A percentile compares a stretch with the other conserved stretches of the same genome.
Conservation (phyloP, 2,888 invertebrate species). For the Spodoptera littoralis region DNA sequence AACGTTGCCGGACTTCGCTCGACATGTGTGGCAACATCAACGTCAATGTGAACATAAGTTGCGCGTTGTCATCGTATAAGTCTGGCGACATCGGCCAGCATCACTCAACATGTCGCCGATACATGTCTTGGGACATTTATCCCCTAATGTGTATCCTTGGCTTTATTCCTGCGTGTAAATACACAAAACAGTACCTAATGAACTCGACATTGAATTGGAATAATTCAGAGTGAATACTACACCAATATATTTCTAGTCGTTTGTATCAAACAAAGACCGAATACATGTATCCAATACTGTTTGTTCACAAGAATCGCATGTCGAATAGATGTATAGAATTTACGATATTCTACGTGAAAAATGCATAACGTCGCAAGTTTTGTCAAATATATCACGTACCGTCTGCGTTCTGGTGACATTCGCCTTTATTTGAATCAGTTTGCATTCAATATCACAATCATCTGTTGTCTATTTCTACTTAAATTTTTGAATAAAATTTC, state of each 20-base stretch:
- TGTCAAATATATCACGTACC: conserved; percentile 16
- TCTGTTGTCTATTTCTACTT: neutral
- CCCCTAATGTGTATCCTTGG: too few species aligned
- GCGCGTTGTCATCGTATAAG: too few species aligned
- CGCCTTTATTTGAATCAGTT: conserved; percentile 4
- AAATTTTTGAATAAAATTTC: neutral
- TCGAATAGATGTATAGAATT: neutral
- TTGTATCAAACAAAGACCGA: neutral
- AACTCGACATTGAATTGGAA: too few species aligned
- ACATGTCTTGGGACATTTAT: too few species aligned
- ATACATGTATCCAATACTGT: neutral
- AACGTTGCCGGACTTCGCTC: too few species aligned
- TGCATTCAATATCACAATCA: conserved; percentile 7
- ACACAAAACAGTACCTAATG: too few species aligned
- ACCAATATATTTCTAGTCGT: neutral
- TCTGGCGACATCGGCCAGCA: too few species aligned
- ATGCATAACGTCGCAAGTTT: neutral
- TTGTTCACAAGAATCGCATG: conserved; percentile 13
- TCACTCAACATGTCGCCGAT: too few species aligned
- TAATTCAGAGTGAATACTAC: neutral
- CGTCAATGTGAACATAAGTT: too few species aligned
- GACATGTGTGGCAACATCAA: too few species aligned
- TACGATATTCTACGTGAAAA: conserved; percentile 5
- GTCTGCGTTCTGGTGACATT: conserved; percentile 18
- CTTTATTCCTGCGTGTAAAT: too few species aligned